phyloP scores from a whole-genome alignment of 1,140 invertebrate species.

The Sycobia sp. region DNA sequence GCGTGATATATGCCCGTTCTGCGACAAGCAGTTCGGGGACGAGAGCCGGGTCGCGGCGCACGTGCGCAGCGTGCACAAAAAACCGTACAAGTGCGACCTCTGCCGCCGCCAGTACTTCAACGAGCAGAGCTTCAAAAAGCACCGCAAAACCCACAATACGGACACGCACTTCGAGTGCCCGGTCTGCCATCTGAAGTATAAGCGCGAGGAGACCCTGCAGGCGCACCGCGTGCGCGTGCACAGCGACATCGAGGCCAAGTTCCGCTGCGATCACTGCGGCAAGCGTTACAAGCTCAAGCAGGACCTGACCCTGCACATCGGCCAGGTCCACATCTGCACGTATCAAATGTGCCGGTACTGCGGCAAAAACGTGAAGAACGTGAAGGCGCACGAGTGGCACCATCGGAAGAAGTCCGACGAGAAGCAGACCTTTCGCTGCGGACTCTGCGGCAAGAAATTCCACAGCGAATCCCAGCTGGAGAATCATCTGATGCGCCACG shows the following conservation, averaged over 20 bases:
- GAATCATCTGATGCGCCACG: slow-evolving; percentile 59
- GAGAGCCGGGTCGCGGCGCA: slow-evolving; percentile 48
- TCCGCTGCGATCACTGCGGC: slow-evolving; percentile 47
- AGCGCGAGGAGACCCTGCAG: slow-evolving; percentile 58
- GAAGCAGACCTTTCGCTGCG: slow-evolving; percentile 50
- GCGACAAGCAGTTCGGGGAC: slow-evolving; percentile 35
- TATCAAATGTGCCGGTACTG: slow-evolving; percentile 39
- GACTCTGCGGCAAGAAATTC: slow-evolving; percentile 59
- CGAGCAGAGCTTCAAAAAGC: slow-evolving; percentile 24
- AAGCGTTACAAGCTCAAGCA: slow-evolving; percentile 46
- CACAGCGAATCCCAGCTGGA: slow-evolving; percentile 51
- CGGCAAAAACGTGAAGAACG: slow-evolving; percentile 41
- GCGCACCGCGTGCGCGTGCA: slow-evolving; percentile 57
- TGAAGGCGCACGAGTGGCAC: slow-evolving; percentile 42
- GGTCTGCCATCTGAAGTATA: slow-evolving; percentile 58
- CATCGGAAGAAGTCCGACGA: slow-evolving; percentile 33
- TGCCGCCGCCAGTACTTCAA: slow-evolving; percentile 43
- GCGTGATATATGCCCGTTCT: slow-evolving; percentile 31
- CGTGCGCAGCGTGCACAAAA: slow-evolving; percentile 45
- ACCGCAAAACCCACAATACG: slow-evolving; percentile 38
- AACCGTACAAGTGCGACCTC: slow-evolving; percentile 33
- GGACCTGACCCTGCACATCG: slow-evolving; percentile 38
- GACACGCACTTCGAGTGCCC: slow-evolving; percentile 38
- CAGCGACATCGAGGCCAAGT: slow-evolving; percentile 37
- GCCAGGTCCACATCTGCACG: slow-evolving; percentile 42